Percentiles rank a stretch among this genome's conserved stretches.
phyloP scores from a whole-genome alignment of 2,888 invertebrate genomes.

The Tinea pellionella region DNA sequence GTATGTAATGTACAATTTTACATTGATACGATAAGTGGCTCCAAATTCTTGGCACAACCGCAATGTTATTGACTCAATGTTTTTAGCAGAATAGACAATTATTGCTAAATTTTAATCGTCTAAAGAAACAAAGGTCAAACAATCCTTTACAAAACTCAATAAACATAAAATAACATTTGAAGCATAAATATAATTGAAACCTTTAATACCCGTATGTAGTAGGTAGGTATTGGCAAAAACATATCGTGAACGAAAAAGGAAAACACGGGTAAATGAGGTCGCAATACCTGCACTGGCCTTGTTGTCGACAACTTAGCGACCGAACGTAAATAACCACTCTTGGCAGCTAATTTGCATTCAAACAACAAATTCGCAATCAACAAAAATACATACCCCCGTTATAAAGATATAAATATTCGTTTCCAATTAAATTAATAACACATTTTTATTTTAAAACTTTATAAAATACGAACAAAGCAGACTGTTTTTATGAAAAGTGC shows the following conservation, averaged over 20 bases:
- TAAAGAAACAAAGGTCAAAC: too few species aligned
- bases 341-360: background rate
- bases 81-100: too few species aligned
- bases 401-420: background rate
- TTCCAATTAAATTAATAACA: background rate
- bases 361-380: background rate
- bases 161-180: too few species aligned
- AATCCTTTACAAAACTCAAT: too few species aligned
- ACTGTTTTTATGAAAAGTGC: background rate
- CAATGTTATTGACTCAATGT: background rate
- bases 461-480: background rate
- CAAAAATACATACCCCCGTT: background rate
- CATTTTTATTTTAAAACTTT: background rate
- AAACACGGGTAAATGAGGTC: conserved; percentile 5
- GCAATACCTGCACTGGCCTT: background rate
- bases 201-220: background rate
- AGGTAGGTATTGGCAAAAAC: background rate
- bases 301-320: conserved; percentile 6
- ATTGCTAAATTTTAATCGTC: too few species aligned
- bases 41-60: background rate
- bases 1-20: background rate
- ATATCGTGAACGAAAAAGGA: background rate
- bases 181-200: background rate
- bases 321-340: background rate
- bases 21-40: conserved; percentile 5